phyloP scores from a whole-genome alignment of 2,113 vertebrate species.

The Polypterus bichir region DNA sequence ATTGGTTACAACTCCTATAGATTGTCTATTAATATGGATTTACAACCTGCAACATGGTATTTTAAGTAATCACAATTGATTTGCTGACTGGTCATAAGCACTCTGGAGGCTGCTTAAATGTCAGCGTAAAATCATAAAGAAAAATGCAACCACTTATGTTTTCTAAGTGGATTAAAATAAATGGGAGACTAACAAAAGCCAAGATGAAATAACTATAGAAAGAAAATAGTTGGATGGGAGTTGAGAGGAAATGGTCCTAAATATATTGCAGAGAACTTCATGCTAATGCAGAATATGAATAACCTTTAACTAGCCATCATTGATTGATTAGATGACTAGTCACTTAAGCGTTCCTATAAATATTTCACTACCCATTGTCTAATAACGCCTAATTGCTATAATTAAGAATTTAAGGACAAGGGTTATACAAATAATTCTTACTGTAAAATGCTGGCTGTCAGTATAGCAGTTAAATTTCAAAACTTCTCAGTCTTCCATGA shows the following conservation, averaged over 20 bases:
- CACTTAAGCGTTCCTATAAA: slow-evolving; percentile 10
- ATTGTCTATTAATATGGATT: too few species aligned
- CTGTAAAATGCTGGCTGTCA: slow-evolving; percentile 4
- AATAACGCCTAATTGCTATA: slow-evolving; percentile 15
- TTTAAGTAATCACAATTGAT: too few species aligned
- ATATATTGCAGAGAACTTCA: neutral
- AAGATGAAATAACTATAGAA: neutral
- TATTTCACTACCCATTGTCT: slow-evolving; percentile 13
- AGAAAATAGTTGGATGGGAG: neutral
- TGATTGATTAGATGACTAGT: slow-evolving; percentile 12
- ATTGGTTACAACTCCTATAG: too few species aligned
- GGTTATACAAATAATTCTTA: slow-evolving; percentile 8
- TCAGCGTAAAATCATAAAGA: too few species aligned
- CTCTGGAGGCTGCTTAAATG: too few species aligned
- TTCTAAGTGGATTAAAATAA: too few species aligned
- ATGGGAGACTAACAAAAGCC: too few species aligned
- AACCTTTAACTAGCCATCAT: slow-evolving; percentile 7
- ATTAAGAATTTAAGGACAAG: slow-evolving; percentile 15
- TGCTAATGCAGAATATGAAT: neutral
- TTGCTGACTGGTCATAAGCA: too few species aligned
- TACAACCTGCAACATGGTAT: too few species aligned
- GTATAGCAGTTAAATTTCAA: slow-evolving; percentile 3
- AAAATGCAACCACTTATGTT: too few species aligned
- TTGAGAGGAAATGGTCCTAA: neutral
- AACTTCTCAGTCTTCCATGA: slow-evolving; percentile 1